Percentiles rank a stretch among this genome's conserved stretches.
phyloP scores from a whole-genome alignment of 1,140 invertebrate genomes.

The Micrasema longulum region DNA sequence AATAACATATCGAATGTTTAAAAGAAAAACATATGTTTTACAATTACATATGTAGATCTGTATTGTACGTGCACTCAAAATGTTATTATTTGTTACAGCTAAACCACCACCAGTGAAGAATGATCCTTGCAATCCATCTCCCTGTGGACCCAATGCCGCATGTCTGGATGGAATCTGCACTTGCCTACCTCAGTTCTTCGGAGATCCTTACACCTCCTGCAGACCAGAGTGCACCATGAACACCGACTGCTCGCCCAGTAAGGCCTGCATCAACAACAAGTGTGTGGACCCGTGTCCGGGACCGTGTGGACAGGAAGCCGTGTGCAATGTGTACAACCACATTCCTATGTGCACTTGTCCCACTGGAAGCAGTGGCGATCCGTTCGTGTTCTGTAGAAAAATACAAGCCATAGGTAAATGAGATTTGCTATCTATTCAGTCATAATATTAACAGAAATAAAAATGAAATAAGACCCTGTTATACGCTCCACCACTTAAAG shows the following conservation, averaged over 20 bases:
- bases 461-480: no score
- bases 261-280: slow-evolving; percentile 79
- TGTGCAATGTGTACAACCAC: slow-evolving; percentile 78
- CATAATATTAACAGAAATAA: no score
- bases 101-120: slow-evolving; percentile 61
- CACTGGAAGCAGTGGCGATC: slow-evolving; percentile 76
- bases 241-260: slow-evolving; percentile 73
- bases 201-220: slow-evolving; percentile 73
- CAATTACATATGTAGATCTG: no score
- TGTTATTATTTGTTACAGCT: slow-evolving; percentile 59
- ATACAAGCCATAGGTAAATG: slow-evolving; percentile 9
- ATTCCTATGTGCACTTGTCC: slow-evolving; percentile 79
- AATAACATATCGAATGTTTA: no score
- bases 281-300: slow-evolving; percentile 81
- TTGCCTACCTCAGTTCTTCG: slow-evolving; percentile 73
- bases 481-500: no score
- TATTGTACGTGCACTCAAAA: no score
- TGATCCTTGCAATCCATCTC: slow-evolving; percentile 78
- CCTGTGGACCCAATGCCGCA: slow-evolving; percentile 79
- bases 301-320: slow-evolving; percentile 77
- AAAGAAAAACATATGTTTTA: no score
- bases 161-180: slow-evolving; percentile 74
- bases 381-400: slow-evolving; percentile 73
- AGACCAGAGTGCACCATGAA: slow-evolving; percentile 75
- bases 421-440: no score